Base-by-base conservation (phyloP, 2,113 vertebrate genomes). In the Baryphthengus martii region DNA sequence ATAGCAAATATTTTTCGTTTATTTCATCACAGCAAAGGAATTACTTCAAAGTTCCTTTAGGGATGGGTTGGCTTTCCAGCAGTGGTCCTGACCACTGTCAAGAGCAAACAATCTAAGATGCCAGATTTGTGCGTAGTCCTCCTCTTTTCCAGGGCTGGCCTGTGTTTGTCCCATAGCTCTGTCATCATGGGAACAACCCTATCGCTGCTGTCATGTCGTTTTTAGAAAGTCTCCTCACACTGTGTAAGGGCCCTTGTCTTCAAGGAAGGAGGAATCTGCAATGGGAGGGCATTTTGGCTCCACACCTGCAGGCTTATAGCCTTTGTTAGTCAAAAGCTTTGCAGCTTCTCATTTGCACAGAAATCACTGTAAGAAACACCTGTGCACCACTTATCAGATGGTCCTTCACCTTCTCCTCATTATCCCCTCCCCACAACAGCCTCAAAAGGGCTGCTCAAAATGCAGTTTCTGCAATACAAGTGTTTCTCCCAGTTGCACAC, bases 401-500 rank as follows among this genome's bases (percentile, higher is more conserved):
- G 29, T 26, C n/a, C 37, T 61, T 59, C 50, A 33, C 39, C 49
- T 58, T 29, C 23, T 7, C 11, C 59, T 65, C 45, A 10, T 37
- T 72, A 53, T 26, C 31, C 28, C 44, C 49, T 88, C 50, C 39
- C 16, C 50, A 6, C 9, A 20, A 14, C 0, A 47, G 25, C 13
- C 39, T 74, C 70, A 35, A 7, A 44, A 47, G 26, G 17, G 19
- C 23, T 13, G 16, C 42, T 70, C 21, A 12, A 70, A 74, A 61
- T 2, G 4, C 28, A 31, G 0, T 17, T 52, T 40, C 47, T 26
- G 3, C 20, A 7, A 0, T 7, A 21, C 6, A 4, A 37, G 39
- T 3, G 9, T 37, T 61, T 66, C 20, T 76, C 35, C 17, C 24
- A 24, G 35, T 0, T 33, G 28, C 49, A 10, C 0, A 0, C 56